Evolutionary conservation across 2,797 vertebrate species (phyloP), one percentile per base, ranked within the genome.

Genomic region (Catostomus latipinnis): DNA sequence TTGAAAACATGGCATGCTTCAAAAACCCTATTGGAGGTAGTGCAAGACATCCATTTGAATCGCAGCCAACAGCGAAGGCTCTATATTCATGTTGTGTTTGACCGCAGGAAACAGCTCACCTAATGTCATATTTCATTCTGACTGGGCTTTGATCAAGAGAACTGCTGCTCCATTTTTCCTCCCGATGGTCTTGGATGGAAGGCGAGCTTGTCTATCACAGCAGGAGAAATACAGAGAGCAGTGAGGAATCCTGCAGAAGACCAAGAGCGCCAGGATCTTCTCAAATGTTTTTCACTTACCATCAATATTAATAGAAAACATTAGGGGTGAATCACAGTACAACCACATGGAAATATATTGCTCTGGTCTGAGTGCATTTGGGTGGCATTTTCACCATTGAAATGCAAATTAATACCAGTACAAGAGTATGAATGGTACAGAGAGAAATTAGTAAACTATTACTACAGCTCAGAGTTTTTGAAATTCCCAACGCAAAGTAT

Each of bases 81-180:
- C 60, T 50, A 18, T 68, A 58, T 43, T 68, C 58, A 1, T 50
- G 52, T n/a, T 72, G 74, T 65, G 60, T 66, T 66, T 13, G 75
- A 82, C 48, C 75, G 76, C 74, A 70, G 81, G 73, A 76, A 84
- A 84, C 81, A 69, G 49, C 73, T 79, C 86, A 83, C 61, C 87
- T 82, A 75, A 84, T 22, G 81, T 82, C 80, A 86, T 88, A 84
- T 83, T 82, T 88, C 87, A 84, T 87, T 88, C 83, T 86, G 84
- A 88, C 81, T 73, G 79, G 75, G 87, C 90, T 92, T 92, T 92
- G 91, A 92, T 93, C 88, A 88, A 84, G 78, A 78, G 82, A 76
- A 84, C 84, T 83, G 81, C 85, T 79, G 87, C 14, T 75, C 10
- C 48, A 71, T 48, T 46, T 54, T 74, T 79, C 71, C 71, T 43